Conservation (phyloP, 2,113 vertebrate species). For the Circaetus gallicus region DNA sequence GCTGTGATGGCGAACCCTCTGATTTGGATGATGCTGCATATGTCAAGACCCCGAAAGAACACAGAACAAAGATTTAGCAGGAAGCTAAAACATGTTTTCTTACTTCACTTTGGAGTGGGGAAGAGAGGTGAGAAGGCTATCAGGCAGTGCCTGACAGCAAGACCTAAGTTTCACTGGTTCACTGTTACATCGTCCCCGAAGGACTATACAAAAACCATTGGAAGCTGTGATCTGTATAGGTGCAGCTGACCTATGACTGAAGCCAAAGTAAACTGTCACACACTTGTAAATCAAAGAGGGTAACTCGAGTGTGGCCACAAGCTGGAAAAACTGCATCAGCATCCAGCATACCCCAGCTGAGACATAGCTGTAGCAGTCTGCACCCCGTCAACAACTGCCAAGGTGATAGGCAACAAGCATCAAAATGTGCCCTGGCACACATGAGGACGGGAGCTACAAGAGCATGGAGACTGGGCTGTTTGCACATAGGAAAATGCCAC, state of each 20-base stretch:
- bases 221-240: neutral
- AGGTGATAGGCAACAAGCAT: neutral
- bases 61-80: neutral
- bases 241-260: neutral
- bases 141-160: neutral
- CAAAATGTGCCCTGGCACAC: neutral
- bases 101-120: neutral
- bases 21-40: slow-evolving; percentile 91
- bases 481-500: neutral
- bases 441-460: neutral
- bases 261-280: neutral
- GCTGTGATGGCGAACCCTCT: slow-evolving; percentile 89
- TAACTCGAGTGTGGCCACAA: neutral
- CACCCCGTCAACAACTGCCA: neutral
- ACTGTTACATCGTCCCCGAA: neutral
- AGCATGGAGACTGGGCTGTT: neutral
- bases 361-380: neutral
- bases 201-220: neutral
- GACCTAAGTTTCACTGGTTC: neutral
- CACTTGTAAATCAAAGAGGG: neutral
- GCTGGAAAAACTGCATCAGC: neutral
- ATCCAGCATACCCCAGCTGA: neutral
- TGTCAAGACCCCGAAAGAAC: slow-evolving; percentile 7
- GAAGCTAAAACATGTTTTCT: neutral
- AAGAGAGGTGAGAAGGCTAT: neutral